Percentiles rank a stretch among this genome's conserved stretches.
phyloP scores from a whole-genome alignment of 2,113 vertebrate species.

The Pelobates fuscus region DNA sequence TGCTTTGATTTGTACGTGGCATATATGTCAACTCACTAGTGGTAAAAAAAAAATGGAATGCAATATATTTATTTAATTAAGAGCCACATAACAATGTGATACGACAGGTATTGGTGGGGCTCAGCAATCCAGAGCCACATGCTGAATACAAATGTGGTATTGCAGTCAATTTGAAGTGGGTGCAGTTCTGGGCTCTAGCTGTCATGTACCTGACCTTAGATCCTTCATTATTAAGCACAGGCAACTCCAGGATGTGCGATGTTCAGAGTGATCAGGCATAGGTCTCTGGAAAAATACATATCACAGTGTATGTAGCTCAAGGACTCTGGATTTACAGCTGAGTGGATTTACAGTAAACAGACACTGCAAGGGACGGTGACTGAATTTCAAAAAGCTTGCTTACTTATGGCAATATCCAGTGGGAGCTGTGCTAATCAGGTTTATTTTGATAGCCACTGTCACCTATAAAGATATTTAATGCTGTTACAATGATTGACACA shows the following conservation, averaged over 20 bases:
- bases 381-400: slow-evolving; percentile 57
- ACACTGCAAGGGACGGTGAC: slow-evolving; percentile 23
- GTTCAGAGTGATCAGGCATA: neutral
- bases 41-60: neutral
- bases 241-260: slow-evolving; percentile 52
- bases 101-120: slow-evolving; percentile 13
- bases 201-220: slow-evolving; percentile 1
- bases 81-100: neutral
- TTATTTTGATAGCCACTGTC: slow-evolving; percentile 17
- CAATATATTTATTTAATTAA: neutral
- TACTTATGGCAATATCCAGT: neutral
- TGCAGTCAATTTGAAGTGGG: neutral
- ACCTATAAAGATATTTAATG: neutral
- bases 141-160: neutral
- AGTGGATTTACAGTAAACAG: slow-evolving; percentile 10
- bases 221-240: slow-evolving; percentile 11
- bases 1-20: neutral
- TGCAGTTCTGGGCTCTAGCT: accelerated
- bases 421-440: neutral
- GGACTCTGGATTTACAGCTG: slow-evolving; percentile 23
- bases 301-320: neutral
- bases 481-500: neutral
- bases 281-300: neutral
- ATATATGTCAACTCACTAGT: neutral
- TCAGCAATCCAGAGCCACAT: neutral